phyloP scores from a whole-genome alignment of 2,797 vertebrate species.

The Pithecia hirsuta region DNA sequence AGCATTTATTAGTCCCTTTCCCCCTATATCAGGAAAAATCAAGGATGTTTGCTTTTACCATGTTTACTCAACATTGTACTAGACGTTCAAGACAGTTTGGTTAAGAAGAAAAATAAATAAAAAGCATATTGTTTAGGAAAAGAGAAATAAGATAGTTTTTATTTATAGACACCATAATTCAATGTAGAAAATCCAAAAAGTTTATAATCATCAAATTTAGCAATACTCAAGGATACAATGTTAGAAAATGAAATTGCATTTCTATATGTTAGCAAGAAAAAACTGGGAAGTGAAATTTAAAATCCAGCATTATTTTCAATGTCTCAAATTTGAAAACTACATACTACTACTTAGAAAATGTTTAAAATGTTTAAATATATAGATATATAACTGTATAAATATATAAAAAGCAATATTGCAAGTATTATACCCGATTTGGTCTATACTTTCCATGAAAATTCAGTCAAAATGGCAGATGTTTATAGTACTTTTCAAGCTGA shows the following conservation, averaged over 20 bases:
- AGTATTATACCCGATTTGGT: background rate
- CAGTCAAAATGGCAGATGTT: background rate
- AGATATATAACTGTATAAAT: background rate
- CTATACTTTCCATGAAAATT: background rate
- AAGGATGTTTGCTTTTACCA: background rate
- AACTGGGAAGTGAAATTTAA: background rate
- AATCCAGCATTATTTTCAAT: background rate
- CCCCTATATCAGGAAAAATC: background rate
- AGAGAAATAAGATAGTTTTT: background rate
- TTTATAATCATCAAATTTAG: background rate
- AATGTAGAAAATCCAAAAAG: background rate
- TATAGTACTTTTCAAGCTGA: background rate
- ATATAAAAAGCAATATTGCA: background rate
- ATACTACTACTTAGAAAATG: background rate
- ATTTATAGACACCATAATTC: background rate
- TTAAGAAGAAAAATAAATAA: background rate
- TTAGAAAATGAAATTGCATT: background rate
- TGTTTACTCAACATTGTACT: background rate
- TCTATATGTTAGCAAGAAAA: background rate
- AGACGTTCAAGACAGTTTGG: background rate
- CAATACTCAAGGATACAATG: background rate
- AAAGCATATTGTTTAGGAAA: background rate
- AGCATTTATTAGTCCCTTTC: background rate
- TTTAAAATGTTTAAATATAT: background rate
- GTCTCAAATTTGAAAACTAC: background rate